Evolutionary conservation across 2,113 vertebrate genomes (phyloP), one percentile per base, ranked within the genome.

Genomic region (Microtus montanus): DNA sequence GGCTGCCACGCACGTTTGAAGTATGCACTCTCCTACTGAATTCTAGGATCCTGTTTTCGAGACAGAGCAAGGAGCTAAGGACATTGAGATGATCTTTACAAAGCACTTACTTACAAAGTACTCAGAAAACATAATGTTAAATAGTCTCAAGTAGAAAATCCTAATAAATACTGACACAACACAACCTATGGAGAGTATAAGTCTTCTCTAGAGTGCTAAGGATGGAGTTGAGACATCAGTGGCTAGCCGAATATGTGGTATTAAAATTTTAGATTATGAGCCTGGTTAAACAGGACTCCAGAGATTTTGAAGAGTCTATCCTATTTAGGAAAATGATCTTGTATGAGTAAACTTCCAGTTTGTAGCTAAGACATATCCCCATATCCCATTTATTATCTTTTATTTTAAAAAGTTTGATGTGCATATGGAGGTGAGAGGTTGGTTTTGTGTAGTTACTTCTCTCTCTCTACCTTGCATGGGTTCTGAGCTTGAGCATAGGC

Each of bases 1-100:
- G 3, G 13, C 35, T 61, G 41, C 2, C n/a, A 2, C 0, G 35
- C 15, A 47, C 84, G 11, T 19, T 1, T 73, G 8, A 14, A 75
- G 26, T 47, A 9, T 78, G 63, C n/a, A 44, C 19, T 73, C 5
- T 87, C 28, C 58, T 58, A 10, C 49, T 70, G 19, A 87, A 5
- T 22, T 87, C 44, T 85, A 73, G 26, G 54, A 85, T 85, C n/a
- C 10, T 68, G 15, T 2, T 3, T 68, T 73, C 5, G 2, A 92
- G 47, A 82, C 8, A 87, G 71, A 78, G 10, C 66, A 82, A 83
- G 52, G 26, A 61, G 10, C 26, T 77, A 3, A 20, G 1, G 17
- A 77, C 63, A 85, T 80, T 35, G 49, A n/a, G 38, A 61, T 63
- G 4, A 30, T 47, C 66, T 22, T 93, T 33, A 90, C 6, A 41